phyloP scores from a whole-genome alignment of 2,888 invertebrate species.

The Trichogramma evanescens region DNA sequence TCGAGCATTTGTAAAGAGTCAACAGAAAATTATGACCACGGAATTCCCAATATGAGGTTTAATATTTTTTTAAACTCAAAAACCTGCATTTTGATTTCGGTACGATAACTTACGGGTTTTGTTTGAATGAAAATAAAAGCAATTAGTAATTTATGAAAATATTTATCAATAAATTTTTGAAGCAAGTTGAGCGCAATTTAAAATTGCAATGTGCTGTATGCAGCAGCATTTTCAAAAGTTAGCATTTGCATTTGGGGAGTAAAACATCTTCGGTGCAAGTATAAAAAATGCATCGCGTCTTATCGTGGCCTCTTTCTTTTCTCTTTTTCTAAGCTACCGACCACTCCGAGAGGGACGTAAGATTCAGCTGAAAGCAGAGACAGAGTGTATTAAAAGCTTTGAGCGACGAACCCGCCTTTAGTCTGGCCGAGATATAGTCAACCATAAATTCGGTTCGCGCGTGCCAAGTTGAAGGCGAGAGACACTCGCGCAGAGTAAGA shows the following conservation, averaged over 20 bases:
- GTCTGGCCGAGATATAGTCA: constrained; percentile 17
- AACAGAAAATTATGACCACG: too few relatives aligned
- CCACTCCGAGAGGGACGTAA: background rate
- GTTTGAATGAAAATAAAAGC: background rate
- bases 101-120: background rate
- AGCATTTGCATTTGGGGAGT: too few relatives aligned
- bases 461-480: background rate
- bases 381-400: background rate
- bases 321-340: constrained; percentile 8
- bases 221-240: too few relatives aligned
- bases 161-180: too few relatives aligned
- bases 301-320: background rate
- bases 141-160: too few relatives aligned
- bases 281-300: too few relatives aligned
- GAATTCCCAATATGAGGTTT: too few relatives aligned
- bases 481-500: too few relatives aligned
- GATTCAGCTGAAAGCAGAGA: background rate
- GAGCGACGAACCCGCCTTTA: constrained; percentile 23
- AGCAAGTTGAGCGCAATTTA: too few relatives aligned
- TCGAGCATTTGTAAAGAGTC: too few relatives aligned
- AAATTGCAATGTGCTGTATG: too few relatives aligned
- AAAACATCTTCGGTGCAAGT: too few relatives aligned
- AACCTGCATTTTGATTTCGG: background rate
- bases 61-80: background rate
- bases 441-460: constrained; percentile 22